phyloP scores from a whole-genome alignment of 2,113 vertebrate genomes.

The Tapirus terrestris region DNA sequence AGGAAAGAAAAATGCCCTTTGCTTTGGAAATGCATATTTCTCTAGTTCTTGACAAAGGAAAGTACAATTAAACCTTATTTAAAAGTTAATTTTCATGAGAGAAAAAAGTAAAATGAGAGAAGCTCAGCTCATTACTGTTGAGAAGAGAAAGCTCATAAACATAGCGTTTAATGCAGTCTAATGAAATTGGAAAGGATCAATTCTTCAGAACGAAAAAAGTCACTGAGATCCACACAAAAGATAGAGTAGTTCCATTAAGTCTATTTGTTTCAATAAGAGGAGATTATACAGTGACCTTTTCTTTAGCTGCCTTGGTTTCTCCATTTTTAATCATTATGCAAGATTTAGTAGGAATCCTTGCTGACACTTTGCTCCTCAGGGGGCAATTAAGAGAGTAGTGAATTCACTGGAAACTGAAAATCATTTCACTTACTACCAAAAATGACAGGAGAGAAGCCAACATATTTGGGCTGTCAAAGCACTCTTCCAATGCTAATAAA shows the following conservation, averaged over 20 bases:
- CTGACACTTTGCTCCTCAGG: conserved; percentile 90
- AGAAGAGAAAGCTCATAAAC: conserved; percentile 62
- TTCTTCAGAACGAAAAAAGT: not conserved
- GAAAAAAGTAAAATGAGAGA: not conserved
- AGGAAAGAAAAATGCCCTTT: rapidly evolving
- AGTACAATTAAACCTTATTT: conserved; percentile 68
- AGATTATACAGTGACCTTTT: conserved; percentile 95
- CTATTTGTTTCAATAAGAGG: conserved; percentile 93
- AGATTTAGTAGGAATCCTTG: conserved; percentile 86
- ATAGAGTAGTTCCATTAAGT: conserved; percentile 90
- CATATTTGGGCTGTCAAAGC: conserved; percentile 69
- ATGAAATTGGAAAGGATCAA: not conserved
- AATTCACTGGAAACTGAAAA: conserved; percentile 87
- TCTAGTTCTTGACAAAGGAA: conserved; percentile 47
- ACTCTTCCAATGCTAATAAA: conserved; percentile 13
- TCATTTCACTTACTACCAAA: conserved; percentile 77
- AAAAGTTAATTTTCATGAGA: conserved; percentile 73
- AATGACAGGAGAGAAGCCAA: conserved; percentile 75
- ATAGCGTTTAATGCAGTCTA: conserved; percentile 45
- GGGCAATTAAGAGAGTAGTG: conserved; percentile 91
- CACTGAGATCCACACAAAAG: conserved; percentile 71
- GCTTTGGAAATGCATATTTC: conserved; percentile 45
- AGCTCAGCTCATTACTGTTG: conserved; percentile 45
- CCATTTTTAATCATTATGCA: conserved; percentile 95
- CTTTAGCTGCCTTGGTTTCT: conserved; percentile 88